These are phyloP conservation scores for Lordiphosa collinella DNA, from an alignment of 1,140 invertebrate species.

Conservation along the genomic window DNA sequence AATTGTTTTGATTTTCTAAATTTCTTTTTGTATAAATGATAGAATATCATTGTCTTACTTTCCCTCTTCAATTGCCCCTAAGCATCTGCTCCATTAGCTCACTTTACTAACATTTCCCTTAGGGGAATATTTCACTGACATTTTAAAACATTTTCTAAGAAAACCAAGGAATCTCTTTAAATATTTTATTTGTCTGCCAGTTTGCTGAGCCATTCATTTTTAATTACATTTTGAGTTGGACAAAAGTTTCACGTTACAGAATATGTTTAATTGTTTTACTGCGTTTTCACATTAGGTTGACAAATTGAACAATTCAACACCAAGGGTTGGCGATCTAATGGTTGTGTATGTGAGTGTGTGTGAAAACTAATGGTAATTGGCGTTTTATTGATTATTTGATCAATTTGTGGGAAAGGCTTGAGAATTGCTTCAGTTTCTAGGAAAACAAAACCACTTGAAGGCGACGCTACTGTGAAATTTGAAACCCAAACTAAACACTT, in stretches of 20 bases:
- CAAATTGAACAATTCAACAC: slow-evolving; percentile 45
- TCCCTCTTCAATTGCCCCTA: neutral
- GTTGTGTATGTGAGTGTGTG: slow-evolving; percentile 22
- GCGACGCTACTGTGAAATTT: slow-evolving; percentile 57
- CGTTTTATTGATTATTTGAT: slow-evolving; percentile 57
- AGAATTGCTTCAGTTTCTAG: slow-evolving; percentile 7
- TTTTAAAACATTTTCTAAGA: neutral
- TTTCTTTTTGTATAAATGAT: too few relatives aligned
- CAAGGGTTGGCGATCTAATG: slow-evolving; percentile 6
- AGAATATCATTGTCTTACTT: neutral
- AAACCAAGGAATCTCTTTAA: slow-evolving; percentile 4
- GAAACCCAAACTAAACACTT: slow-evolving; percentile 54
- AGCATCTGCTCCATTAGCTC: slow-evolving; percentile 12
- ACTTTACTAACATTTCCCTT: slow-evolving; percentile 2
- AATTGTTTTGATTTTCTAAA: too few relatives aligned
- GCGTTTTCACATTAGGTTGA: slow-evolving; percentile 43
- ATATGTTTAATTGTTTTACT: slow-evolving; percentile 42
- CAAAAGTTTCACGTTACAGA: slow-evolving; percentile 38
- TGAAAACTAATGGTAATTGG: slow-evolving; percentile 58
- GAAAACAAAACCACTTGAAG: slow-evolving; percentile 34
- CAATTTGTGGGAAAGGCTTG: slow-evolving; percentile 1
- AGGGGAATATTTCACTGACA: slow-evolving; percentile 1
- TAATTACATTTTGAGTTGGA: neutral
- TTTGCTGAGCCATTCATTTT: slow-evolving; percentile 1
- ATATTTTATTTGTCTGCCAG: slow-evolving; percentile 8